A percentile compares a stretch with the other conserved stretches of the same genome.
Conservation (phyloP, 2,888 invertebrate genomes). For the Petrolisthes manimaculis region DNA sequence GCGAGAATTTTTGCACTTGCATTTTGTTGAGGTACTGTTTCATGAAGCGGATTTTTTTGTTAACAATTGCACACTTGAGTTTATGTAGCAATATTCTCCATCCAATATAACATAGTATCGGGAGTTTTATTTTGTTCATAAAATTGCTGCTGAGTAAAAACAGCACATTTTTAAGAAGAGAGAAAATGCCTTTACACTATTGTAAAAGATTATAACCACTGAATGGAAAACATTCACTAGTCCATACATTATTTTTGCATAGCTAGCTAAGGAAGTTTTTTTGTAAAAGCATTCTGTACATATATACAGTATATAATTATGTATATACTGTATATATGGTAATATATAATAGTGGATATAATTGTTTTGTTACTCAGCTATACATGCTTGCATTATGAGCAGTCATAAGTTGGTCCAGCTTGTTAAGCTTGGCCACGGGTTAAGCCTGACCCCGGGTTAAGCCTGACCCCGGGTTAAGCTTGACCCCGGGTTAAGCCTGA, state of each 20-base stretch:
- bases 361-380: slow-evolving; percentile 23
- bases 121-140: no score
- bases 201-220: slow-evolving; percentile 38
- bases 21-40: no score
- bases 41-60: no score
- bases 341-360: slow-evolving; percentile 28
- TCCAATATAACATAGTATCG: no score
- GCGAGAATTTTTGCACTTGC: no score
- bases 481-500: slow-evolving; percentile 28
- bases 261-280: slow-evolving; percentile 38
- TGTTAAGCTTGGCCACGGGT: no score
- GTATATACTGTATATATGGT: slow-evolving; percentile 5
- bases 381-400: slow-evolving; percentile 33
- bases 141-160: neutral
- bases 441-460: no score
- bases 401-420: slow-evolving; percentile 27
- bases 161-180: slow-evolving; percentile 3
- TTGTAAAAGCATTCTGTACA: slow-evolving; percentile 27
- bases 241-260: slow-evolving; percentile 49
- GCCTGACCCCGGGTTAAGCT: slow-evolving; percentile 28
- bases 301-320: slow-evolving; percentile 13
- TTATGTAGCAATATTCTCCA: no score
- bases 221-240: slow-evolving; percentile 48
- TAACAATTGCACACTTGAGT: no score
- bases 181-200: slow-evolving; percentile 39